Evolutionary conservation across 2,888 invertebrate species (phyloP), one percentile per base, ranked within the genome.

Genomic region (Cheilosia pagana): DNA sequence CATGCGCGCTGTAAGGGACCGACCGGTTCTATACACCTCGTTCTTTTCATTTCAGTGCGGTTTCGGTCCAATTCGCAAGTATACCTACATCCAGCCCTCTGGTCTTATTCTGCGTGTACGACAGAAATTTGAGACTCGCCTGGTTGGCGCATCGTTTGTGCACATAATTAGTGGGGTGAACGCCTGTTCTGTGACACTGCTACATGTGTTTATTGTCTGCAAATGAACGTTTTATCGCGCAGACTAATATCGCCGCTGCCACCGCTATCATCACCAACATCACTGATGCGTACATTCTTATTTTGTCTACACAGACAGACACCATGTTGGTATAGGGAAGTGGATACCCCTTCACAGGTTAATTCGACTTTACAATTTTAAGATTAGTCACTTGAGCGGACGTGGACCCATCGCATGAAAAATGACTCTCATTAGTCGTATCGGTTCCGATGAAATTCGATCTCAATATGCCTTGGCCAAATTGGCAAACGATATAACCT

Each of bases 121-220:
- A 10, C 43, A 63, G 63, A 70, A 83, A 83, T 63, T 41, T 45
- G 74, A 83, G 78, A 78, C 6, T 43, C 50, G 43, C 21, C 23
- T 50, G 62, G 55, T 48, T 68, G 74, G 68, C 70, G 74, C 63
- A 79, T 85, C 85, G 75, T 79, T 85, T 85, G 70, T 50, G 70
- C 75, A 63, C 79, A 85, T 79, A 85, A 85, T 85, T 85, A 85
- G 85, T 79, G 75, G 70, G 79, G 79, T 79, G 85, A 85, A 85
- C 85, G 85, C 85, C 81, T 85, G 75, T 85, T 79, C 79, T 48
- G 16, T 86, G 81, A 86, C 81, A 86, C 68, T 3, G 14, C 65
- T 76, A 86, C 85, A 86, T 81, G 76, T 86, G 85, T 86, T 86
- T 86, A 86, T 86, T 86, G 85, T 86, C 85, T 76, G 79, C 75